phyloP scores from a whole-genome alignment of 1,140 invertebrate species.

The Trichonephila inaurata region DNA sequence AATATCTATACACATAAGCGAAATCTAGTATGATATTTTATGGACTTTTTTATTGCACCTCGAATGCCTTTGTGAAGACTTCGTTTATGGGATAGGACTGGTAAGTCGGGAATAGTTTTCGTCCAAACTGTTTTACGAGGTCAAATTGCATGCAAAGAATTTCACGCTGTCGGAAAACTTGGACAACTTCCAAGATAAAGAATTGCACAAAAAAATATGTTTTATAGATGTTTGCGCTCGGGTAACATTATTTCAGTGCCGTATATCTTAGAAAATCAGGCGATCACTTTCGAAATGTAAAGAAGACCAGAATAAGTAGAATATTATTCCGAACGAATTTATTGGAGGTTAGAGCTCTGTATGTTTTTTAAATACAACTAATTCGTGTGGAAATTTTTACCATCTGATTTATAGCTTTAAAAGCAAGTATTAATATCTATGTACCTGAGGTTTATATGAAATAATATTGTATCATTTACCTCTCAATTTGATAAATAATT shows the following conservation, averaged over 20 bases:
- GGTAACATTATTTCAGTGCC: constrained; percentile 38
- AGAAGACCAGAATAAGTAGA: neutral
- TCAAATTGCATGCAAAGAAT: constrained; percentile 50
- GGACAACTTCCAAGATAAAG: constrained; percentile 67
- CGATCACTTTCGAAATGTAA: constrained; percentile 11
- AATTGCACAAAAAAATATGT: constrained; percentile 33
- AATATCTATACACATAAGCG: constrained; percentile 51
- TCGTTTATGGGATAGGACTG: constrained; percentile 38
- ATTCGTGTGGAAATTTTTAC: too few species aligned
- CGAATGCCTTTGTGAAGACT: constrained; percentile 54
- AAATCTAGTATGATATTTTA: constrained; percentile 65
- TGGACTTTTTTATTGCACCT: constrained; percentile 63
- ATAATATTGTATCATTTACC: too few species aligned
- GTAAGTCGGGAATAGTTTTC: constrained; percentile 35
- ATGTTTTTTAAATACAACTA: too few species aligned
- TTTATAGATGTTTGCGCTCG: constrained; percentile 41
- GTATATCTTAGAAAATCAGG: constrained; percentile 16
- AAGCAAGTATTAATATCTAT: too few species aligned
- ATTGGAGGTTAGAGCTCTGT: too few species aligned
- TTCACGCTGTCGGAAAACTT: constrained; percentile 46
- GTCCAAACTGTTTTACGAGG: constrained; percentile 56
- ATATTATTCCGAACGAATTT: too few species aligned
- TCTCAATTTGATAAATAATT: too few species aligned
- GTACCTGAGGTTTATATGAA: too few species aligned
- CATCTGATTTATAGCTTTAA: too few species aligned